phyloP scores from a whole-genome alignment of 2,888 invertebrate genomes.

The Pandemis cinnamomeana region DNA sequence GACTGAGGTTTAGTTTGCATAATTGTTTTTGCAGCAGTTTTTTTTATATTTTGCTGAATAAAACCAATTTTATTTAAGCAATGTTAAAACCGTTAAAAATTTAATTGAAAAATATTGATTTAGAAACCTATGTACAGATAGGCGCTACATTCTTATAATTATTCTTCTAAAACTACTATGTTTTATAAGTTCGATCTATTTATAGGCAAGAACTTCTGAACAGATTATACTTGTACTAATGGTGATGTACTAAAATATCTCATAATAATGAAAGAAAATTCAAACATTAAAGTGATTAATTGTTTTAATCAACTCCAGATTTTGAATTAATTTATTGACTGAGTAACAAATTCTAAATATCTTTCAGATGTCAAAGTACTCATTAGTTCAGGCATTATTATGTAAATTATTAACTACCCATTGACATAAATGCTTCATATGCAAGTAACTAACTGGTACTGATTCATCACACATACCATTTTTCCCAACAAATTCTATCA shows the following conservation, averaged over 20 bases:
- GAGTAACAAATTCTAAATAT: background rate
- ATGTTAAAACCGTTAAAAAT: background rate
- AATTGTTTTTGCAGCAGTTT: background rate
- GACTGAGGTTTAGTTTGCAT: background rate
- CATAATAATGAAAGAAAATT: slow-evolving; percentile 1
- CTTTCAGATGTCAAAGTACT: background rate
- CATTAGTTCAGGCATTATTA: slow-evolving; percentile 6
- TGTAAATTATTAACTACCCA: slow-evolving; percentile 29
- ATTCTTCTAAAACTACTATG: background rate
- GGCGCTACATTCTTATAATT: background rate
- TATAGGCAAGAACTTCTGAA: slow-evolving; percentile 22
- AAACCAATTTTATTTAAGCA: background rate
- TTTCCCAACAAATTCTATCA: slow-evolving; percentile 34
- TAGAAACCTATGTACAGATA: background rate
- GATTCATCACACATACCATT: slow-evolving; percentile 15
- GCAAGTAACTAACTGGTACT: slow-evolving; percentile 29
- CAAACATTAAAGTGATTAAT: background rate
- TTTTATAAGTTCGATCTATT: slow-evolving; percentile 1
- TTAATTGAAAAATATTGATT: background rate
- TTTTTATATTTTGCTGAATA: background rate
- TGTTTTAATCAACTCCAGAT: background rate
- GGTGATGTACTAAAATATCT: slow-evolving; percentile 56
- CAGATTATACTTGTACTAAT: slow-evolving; percentile 62
- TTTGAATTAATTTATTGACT: background rate
- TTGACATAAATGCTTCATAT: slow-evolving; percentile 30